Conservation (phyloP, 2,113 vertebrate genomes). For the Lophura nycthemera region DNA sequence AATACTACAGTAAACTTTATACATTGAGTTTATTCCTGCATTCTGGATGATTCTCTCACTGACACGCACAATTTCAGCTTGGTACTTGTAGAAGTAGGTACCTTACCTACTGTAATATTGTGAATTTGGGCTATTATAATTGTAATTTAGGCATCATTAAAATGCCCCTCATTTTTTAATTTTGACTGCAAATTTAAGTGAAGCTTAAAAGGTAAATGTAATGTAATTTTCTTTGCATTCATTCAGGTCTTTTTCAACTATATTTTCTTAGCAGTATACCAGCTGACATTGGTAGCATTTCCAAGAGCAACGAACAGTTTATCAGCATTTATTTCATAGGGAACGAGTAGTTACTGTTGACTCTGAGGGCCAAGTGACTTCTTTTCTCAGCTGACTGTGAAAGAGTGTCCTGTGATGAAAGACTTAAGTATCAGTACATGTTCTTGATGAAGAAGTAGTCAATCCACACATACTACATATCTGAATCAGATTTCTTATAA, state of each 20-base stretch:
- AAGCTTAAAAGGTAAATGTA: not conserved
- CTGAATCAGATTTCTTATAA: not conserved
- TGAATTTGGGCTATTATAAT: not conserved
- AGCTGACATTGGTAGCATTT: not conserved
- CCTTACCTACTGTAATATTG: not conserved
- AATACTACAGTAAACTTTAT: not conserved
- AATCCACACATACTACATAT: not conserved
- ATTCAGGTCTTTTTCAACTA: not conserved
- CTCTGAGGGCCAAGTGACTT: not conserved
- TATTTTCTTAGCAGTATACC: not conserved
- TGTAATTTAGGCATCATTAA: not conserved
- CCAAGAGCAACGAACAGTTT: not conserved
- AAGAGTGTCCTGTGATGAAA: not conserved
- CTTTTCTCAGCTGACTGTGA: not conserved
- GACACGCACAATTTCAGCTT: not conserved
- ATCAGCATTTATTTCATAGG: not conserved
- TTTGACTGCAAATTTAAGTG: not conserved
- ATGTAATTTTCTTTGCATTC: not conserved
- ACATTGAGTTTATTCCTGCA: not conserved
- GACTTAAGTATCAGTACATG: not conserved
- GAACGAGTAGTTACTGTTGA: not conserved
- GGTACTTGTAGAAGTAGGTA: not conserved
- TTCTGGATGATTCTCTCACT: not conserved
- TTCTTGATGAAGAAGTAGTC: not conserved
- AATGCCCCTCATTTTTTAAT: not conserved